Percentiles rank a stretch among this genome's conserved stretches.
phyloP scores from a whole-genome alignment of 2,888 invertebrate genomes.

The Notocelia uddmanniana region DNA sequence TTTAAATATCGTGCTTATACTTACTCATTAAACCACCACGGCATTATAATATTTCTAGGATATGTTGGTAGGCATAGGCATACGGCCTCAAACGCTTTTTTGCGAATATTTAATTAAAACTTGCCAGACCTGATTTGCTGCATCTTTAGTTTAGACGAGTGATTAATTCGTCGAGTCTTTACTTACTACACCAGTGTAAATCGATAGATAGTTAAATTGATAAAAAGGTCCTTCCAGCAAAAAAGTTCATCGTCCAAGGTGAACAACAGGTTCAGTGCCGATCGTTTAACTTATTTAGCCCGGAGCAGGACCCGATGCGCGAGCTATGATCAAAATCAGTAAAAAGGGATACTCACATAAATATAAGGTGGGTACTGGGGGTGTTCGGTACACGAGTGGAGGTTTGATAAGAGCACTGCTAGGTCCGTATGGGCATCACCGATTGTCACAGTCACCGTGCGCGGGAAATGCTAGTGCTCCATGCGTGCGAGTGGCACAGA shows the following conservation, averaged over 20 bases:
- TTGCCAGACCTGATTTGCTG: slow-evolving; percentile 15
- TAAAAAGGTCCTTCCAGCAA: slow-evolving; percentile 55
- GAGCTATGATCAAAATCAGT: slow-evolving; percentile 63
- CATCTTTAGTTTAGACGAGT: not conserved
- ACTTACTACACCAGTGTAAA: not conserved
- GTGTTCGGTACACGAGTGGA: slow-evolving; percentile 10
- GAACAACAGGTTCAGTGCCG: slow-evolving; percentile 73
- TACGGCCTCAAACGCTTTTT: not conserved
- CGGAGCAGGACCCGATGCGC: slow-evolving; percentile 56
- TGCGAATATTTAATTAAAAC: slow-evolving; percentile 21
- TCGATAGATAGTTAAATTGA: slow-evolving; percentile 13
- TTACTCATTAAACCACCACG: slow-evolving; percentile 12
- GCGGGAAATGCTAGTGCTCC: slow-evolving; percentile 67
- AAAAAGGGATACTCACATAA: slow-evolving; percentile 32
- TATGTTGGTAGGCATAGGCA: not conserved
- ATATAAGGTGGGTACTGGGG: slow-evolving; percentile 4
- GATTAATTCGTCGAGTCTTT: slow-evolving; percentile 7
- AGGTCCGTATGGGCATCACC: slow-evolving; percentile 59
- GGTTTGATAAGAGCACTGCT: slow-evolving; percentile 53
- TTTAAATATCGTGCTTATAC: slow-evolving; percentile 13
- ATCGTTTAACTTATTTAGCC: slow-evolving; percentile 64
- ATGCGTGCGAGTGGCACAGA: slow-evolving; percentile 74
- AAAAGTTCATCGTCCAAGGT: slow-evolving; percentile 64
- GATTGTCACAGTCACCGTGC: slow-evolving; percentile 75
- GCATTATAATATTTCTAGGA: not conserved